phyloP scores from a whole-genome alignment of 2,113 vertebrate species.

The Eclectus roratus region DNA sequence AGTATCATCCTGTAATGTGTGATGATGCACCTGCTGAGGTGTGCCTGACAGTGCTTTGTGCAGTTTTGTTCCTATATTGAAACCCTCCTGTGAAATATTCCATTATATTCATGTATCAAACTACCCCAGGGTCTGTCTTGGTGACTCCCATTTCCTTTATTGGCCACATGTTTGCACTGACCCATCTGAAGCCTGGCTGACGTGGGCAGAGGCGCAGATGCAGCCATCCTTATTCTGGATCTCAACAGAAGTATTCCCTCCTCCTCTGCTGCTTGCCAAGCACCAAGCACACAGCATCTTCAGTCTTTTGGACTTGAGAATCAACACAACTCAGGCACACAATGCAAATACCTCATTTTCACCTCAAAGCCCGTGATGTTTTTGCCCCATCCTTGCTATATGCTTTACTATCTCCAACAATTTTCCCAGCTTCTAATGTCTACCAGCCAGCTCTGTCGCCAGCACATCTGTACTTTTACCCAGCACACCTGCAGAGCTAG shows the following conservation, averaged over 20 bases:
- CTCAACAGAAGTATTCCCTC: background rate
- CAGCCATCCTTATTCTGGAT: background rate
- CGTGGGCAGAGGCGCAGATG: background rate
- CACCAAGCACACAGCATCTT: background rate
- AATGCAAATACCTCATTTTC: background rate
- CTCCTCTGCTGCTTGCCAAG: background rate
- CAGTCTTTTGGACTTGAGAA: background rate
- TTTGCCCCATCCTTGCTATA: background rate
- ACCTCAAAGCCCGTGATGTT: accelerated
- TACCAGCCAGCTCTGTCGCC: background rate
- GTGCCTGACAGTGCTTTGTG: background rate
- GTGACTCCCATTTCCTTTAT: background rate
- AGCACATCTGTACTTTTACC: background rate
- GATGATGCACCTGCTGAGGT: background rate
- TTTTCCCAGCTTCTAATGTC: background rate
- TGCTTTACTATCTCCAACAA: background rate
- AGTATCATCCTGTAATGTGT: background rate
- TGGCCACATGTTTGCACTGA: background rate
- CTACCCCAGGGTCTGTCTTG: background rate
- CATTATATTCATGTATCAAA: background rate
- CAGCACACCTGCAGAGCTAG: background rate
- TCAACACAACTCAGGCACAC: background rate
- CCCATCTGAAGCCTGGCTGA: background rate
- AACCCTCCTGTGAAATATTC: background rate
- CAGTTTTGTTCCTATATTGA: background rate